Evolutionary conservation across 2,888 invertebrate species (phyloP).

Genomic region (Lithophane leautieri): DNA sequence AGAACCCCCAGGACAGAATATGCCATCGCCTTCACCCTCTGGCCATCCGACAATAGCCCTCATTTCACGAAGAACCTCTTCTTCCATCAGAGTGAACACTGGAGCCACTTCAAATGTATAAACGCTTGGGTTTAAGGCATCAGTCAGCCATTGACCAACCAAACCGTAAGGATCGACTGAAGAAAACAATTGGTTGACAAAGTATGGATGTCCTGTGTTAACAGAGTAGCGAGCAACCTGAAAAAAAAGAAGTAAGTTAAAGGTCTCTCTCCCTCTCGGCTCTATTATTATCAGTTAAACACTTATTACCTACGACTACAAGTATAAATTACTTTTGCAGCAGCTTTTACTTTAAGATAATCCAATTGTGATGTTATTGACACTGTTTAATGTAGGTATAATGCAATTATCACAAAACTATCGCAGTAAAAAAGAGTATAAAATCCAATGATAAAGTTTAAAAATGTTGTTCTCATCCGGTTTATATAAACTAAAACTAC

Average conservation of each 20-base stretch:
- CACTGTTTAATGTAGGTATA: not conserved
- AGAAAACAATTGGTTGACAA: constrained; percentile 96
- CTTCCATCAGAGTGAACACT: constrained; percentile 96
- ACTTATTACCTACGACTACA: not conserved
- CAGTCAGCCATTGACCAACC: constrained; percentile 96
- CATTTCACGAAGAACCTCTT: constrained; percentile 95
- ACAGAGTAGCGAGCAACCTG: constrained; percentile 94
- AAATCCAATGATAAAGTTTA: not conserved
- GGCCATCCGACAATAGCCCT: constrained; percentile 94
- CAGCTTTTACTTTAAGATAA: not conserved
- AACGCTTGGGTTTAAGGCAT: constrained; percentile 96
- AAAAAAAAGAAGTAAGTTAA: constrained; percentile 30
- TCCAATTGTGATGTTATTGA: not conserved
- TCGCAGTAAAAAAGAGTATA: not conserved
- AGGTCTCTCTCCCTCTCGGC: not conserved
- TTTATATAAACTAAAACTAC: not conserved
- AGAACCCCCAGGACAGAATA: constrained; percentile 97
- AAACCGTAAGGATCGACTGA: constrained; percentile 96
- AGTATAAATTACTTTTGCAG: not conserved
- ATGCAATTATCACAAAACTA: no score
- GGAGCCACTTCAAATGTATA: constrained; percentile 98
- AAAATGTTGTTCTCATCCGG: not conserved
- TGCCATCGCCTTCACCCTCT: constrained; percentile 94
- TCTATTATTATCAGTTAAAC: not conserved
- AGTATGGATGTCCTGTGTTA: constrained; percentile 97